Base-by-base conservation (phyloP, 1,140 invertebrate species). In the Heliconius eleuchia region DNA sequence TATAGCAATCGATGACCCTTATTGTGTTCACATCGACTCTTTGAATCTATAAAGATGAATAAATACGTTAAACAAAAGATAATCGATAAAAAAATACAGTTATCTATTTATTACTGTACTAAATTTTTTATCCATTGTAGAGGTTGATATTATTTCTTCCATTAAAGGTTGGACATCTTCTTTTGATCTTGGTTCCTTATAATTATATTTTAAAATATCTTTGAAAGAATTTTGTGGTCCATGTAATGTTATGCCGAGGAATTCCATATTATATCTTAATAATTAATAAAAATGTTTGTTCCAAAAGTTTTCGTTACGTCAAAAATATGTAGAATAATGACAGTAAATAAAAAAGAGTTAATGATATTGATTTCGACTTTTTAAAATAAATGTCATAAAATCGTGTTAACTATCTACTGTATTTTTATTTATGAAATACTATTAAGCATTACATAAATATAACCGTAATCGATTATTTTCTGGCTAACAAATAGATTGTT, bases 171-270 rank as follows among this genome's bases (percentile, higher is more conserved):
- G 78, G 42, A 91, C 88, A 16, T 91, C 85, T 79, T 88, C 84
- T 83, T 89, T 87, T 52, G 66, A 82, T 71, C 70, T 80, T 27
- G 91, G 91, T 79, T 92, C 91, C 30, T 82, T 19, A 77, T 94
- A 94, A 82, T 89, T 79, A 27, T 85, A 79, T 81, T 79, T 88
- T 82, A 94, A 78, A n/a, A 82, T 66, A 84, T 94, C 90, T 76
- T 82, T 85, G n/a, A 94, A 86, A 80, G 89, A 92, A 80, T 92
- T 92, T 86, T 92, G 90, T 34, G 92, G 89, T 7, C 92, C 92
- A 82, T 86, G 89, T 60, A 86, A 77, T 57, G 92, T 91, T 60
- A 89, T 77, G 34, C 91, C 92, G 77, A 94, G 91, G 82, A 92
- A 94, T 81, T 94, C 92, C 92, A 93, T 93, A 60, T 50, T 34